Conservation (phyloP, 2,888 invertebrate genomes). For the Stenodema calcarata region DNA sequence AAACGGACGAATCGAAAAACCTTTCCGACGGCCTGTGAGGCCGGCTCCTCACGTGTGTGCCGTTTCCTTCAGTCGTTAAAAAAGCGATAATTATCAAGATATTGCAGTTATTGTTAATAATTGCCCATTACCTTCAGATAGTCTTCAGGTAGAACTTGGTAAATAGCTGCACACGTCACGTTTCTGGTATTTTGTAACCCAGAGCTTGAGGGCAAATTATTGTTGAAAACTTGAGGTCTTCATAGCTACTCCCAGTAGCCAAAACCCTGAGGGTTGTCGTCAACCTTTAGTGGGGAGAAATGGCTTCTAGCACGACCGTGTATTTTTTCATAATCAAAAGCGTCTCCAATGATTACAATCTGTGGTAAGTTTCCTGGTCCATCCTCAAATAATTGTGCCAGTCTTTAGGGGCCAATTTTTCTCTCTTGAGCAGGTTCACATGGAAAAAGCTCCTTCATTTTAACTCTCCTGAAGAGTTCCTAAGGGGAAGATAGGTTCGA, state of each 20-base stretch:
- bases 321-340: background rate
- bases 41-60: background rate
- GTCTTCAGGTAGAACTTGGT: too few relatives aligned
- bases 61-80: background rate
- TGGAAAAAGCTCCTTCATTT: background rate
- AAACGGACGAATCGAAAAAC: background rate
- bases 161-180: too few relatives aligned
- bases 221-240: too few relatives aligned
- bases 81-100: too few relatives aligned
- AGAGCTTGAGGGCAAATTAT: too few relatives aligned
- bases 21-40: background rate
- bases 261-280: too few relatives aligned
- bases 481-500: too few relatives aligned
- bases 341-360: background rate
- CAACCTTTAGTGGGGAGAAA: background rate
- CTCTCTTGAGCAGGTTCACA: background rate
- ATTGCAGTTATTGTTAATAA: too few relatives aligned
- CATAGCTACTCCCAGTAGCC: too few relatives aligned
- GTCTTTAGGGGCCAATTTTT: background rate
- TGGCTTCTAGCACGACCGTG: background rate
- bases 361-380: background rate
- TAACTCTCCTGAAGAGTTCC: too few relatives aligned
- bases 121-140: too few relatives aligned
- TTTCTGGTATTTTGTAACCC: too few relatives aligned
- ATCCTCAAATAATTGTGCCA: constrained; percentile 13